Conservation (phyloP, 2,888 invertebrate genomes). For the Drosophila parthenogenetica region DNA sequence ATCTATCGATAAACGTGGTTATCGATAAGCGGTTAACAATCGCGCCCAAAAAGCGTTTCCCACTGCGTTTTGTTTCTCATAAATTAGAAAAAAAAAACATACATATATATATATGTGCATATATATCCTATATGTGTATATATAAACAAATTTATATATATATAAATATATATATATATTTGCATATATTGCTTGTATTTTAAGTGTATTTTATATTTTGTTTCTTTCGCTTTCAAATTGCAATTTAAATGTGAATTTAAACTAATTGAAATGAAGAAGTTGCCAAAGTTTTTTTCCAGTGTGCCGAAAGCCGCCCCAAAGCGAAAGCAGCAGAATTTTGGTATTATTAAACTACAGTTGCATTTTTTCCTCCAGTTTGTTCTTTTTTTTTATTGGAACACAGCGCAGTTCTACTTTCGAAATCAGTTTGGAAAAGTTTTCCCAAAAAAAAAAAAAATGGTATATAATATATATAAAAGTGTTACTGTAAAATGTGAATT, state of each 20-base stretch:
- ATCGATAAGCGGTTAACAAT: conserved; percentile 16
- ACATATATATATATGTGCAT: conserved; percentile 32
- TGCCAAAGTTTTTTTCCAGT: background rate
- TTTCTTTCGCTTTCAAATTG: conserved; percentile 59
- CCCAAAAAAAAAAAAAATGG: conserved; percentile 34
- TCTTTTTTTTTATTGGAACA: conserved; percentile 34
- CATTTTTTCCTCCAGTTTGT: background rate
- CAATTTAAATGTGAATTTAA: conserved; percentile 70
- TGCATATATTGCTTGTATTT: conserved; percentile 38
- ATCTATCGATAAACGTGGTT: conserved; percentile 11
- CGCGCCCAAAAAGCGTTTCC: conserved; percentile 75
- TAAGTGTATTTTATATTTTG: conserved; percentile 35
- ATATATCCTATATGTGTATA: too few relatives aligned
- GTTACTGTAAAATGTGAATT: conserved; percentile 12
- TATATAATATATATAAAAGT: background rate
- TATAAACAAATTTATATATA: conserved; percentile 19
- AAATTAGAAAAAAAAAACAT: conserved; percentile 57
- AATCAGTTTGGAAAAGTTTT: conserved; percentile 47
- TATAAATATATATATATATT: conserved; percentile 32
- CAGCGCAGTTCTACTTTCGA: conserved; percentile 62
- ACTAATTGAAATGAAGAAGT: conserved; percentile 60
- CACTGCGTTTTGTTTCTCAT: conserved; percentile 78
- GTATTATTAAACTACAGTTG: conserved; percentile 2
- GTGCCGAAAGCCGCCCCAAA: conserved; percentile 2
- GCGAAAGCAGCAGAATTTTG: conserved; percentile 12